Evolutionary conservation across 2,888 invertebrate genomes (phyloP), one percentile per base, ranked within the genome.

Genomic region (Clitarchus hookeri): DNA sequence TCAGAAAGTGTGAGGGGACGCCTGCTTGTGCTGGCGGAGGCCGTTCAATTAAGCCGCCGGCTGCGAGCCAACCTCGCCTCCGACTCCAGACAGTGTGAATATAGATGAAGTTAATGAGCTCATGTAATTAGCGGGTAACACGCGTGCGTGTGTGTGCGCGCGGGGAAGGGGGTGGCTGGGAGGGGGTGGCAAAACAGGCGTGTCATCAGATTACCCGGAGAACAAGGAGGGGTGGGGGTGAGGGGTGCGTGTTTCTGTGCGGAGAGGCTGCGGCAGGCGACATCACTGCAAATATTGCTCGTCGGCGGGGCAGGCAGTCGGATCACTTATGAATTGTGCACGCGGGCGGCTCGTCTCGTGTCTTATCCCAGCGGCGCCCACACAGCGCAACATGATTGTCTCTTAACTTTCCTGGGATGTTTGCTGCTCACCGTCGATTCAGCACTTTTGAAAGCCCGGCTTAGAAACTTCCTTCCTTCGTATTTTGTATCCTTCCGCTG

Each of bases 71-170:
- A 0, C 65, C n/a, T 65, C 6, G 19, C 23, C 65, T 65, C n/a
- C 65, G 65, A 65, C 65, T 19, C 16, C 65, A 65, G 65, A 65
- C 65, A 65, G 65, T 65, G 65, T 65, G 65, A 65, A 65, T 65
- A 65, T 65, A 65, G 65, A 65, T 65, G 65, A 65, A 65, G 65
- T 65, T 65, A 65, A 65, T 65, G 65, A 65, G 65, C 65, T 65
- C 65, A 65, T 65, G 65, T 65, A 65, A 65, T 65, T 65, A 65
- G 65, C 65, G 65, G 65, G 65, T 65, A 65, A 65, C 65, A n/a
- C 23, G 65, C 65, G 65, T 65, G 65, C 65, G 65, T 65, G 65
- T 65, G 65, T 65, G 65, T 65, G 65, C 65, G 65, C 36, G 65
- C 23, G n/a, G 1, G 53, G 53, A 8, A 19, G n/a, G n/a, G n/a